Percentiles rank a stretch among this genome's conserved stretches.
These are phyloP conservation scores for Aspidapion aeneum DNA, from an alignment of 2,888 invertebrate species.

Conservation along the genomic window DNA sequence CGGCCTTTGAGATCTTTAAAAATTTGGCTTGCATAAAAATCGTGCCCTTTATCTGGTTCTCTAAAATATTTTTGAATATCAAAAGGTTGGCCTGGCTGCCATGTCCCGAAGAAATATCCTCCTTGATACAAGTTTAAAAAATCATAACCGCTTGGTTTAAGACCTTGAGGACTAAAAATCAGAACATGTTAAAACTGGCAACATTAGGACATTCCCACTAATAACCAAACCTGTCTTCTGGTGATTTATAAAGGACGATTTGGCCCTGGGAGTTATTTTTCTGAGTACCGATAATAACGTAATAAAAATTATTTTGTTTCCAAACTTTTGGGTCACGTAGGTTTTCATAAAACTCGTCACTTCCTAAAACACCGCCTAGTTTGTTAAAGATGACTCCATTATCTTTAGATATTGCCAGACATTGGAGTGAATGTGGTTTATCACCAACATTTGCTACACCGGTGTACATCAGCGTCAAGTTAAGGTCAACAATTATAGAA, in stretches of 20 bases:
- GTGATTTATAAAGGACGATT: constrained; percentile 45
- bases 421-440: constrained; percentile 32
- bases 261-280: constrained; percentile 39
- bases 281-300: constrained; percentile 47
- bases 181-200: constrained; percentile 47
- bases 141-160: constrained; percentile 42
- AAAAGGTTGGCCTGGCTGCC: constrained; percentile 40
- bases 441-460: constrained; percentile 41
- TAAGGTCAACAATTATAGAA: constrained; percentile 45
- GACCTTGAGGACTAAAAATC: constrained; percentile 50
- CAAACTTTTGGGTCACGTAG: constrained; percentile 54
- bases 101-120: constrained; percentile 50
- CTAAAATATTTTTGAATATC: constrained; percentile 19
- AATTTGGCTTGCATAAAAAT: constrained; percentile 51
- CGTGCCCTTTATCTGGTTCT: constrained; percentile 43
- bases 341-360: constrained; percentile 43
- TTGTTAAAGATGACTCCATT: constrained; percentile 45
- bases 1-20: constrained; percentile 38
- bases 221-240: constrained; percentile 36
- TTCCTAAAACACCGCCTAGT: constrained; percentile 44
- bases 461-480: constrained; percentile 47
- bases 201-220: constrained; percentile 56
- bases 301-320: constrained; percentile 45
- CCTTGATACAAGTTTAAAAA: constrained; percentile 29
- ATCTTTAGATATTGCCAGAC: constrained; percentile 42